These are phyloP conservation scores for Hypotaenidia philippensis DNA, from an alignment of 2,797 vertebrate genomes.

Conservation along the genomic window DNA sequence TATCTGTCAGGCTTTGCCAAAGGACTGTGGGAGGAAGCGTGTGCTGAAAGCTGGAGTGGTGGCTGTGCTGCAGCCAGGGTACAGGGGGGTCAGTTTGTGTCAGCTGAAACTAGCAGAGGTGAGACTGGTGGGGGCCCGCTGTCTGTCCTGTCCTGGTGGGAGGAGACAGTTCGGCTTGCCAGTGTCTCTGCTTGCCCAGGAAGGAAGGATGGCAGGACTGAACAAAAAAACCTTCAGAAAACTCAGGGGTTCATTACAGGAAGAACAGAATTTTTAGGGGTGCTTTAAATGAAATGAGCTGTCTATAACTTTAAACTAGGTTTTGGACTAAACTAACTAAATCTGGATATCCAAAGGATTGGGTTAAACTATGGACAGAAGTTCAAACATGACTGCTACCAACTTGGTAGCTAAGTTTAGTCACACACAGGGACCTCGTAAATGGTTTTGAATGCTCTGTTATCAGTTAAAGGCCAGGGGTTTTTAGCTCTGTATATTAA, in stretches of 20 bases:
- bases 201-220: background rate
- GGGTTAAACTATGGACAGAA: background rate
- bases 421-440: background rate
- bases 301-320: background rate
- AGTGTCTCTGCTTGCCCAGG: background rate
- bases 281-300: background rate
- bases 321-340: background rate
- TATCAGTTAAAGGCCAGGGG: background rate
- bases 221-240: background rate
- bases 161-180: background rate
- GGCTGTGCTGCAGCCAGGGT: background rate
- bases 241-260: background rate
- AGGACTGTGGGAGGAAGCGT: background rate
- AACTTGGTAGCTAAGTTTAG: background rate
- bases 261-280: background rate
- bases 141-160: background rate
- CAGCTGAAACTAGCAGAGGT: background rate
- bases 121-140: background rate
- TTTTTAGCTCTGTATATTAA: background rate
- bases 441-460: background rate
- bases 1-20: background rate
- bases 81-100: background rate
- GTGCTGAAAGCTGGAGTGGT: background rate
- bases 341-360: background rate
- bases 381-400: accelerated